Conservation (phyloP, 2,797 vertebrate genomes). For the Steatocranus sp. region DNA sequence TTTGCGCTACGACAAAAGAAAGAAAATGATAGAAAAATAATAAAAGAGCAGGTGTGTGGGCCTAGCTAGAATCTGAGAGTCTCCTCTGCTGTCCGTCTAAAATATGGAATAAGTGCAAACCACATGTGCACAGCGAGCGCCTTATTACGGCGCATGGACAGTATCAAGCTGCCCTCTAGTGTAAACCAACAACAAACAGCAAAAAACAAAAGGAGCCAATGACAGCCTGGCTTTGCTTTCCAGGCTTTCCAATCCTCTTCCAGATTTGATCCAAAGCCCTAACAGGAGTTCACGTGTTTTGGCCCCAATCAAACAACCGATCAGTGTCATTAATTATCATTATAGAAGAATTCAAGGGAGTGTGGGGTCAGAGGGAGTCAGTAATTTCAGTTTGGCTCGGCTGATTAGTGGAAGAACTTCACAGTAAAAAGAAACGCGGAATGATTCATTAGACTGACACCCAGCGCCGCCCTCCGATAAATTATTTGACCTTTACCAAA, state of each 20-base stretch:
- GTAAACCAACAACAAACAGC: slow-evolving; percentile 63
- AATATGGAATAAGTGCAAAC: not conserved
- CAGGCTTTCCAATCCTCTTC: not conserved
- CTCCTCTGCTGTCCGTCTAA: not conserved
- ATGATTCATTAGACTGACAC: not conserved
- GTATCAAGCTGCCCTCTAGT: slow-evolving; percentile 81
- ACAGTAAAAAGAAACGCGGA: not conserved
- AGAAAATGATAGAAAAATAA: not conserved
- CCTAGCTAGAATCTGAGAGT: not conserved
- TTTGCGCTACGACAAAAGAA: not conserved
- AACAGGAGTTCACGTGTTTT: not conserved
- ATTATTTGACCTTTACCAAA: not conserved
- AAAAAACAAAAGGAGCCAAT: slow-evolving; percentile 52
- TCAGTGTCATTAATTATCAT: not conserved
- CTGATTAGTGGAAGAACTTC: not conserved
- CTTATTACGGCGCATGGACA: slow-evolving; percentile 36
- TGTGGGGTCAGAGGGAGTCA: not conserved
- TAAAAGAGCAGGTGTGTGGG: not conserved
- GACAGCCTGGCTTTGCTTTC: not conserved
- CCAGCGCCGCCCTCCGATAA: not conserved
- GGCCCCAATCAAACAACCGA: not conserved
- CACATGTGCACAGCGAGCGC: not conserved
- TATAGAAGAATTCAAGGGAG: not conserved
- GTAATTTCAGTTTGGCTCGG: not conserved
- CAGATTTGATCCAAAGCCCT: not conserved